Evolutionary conservation across 2,888 invertebrate genomes (phyloP).

Genomic region (Marronus borbonicus): DNA sequence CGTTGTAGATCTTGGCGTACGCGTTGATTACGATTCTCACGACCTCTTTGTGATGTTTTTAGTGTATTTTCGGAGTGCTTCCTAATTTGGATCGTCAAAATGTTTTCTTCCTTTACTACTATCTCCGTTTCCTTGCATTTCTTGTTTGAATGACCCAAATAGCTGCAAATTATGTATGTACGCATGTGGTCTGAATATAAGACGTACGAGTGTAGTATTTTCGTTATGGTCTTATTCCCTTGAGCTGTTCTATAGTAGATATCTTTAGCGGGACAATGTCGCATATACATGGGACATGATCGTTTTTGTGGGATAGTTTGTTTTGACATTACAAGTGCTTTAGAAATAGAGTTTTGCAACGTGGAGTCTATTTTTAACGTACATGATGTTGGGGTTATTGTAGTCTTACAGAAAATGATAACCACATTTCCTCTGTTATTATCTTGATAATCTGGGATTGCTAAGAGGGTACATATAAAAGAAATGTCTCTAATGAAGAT

Average conservation of each 20-base stretch:
- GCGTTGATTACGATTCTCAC: slow-evolving; percentile 23
- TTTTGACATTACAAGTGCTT: not conserved
- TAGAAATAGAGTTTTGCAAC: too few species aligned
- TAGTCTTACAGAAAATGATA: too few species aligned
- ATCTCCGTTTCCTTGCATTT: not conserved
- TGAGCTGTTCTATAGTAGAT: not conserved
- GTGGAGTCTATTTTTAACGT: too few species aligned
- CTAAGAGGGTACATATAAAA: too few species aligned
- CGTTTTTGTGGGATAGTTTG: too few species aligned
- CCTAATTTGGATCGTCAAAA: slow-evolving; percentile 41
- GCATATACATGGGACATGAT: too few species aligned
- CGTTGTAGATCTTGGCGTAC: slow-evolving; percentile 24
- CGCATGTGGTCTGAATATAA: not conserved
- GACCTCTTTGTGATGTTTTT: slow-evolving; percentile 42
- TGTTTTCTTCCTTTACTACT: slow-evolving; percentile 18
- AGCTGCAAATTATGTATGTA: slow-evolving; percentile 30
- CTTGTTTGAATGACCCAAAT: slow-evolving; percentile 42
- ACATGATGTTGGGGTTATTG: too few species aligned
- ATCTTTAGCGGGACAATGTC: not conserved
- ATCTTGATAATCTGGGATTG: too few species aligned
- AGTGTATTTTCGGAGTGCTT: slow-evolving; percentile 42
- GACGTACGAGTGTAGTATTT: slow-evolving; percentile 14
- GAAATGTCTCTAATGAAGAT: too few species aligned
- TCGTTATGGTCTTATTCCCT: slow-evolving; percentile 7
- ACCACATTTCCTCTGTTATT: too few species aligned